A percentile compares a stretch with the other conserved stretches of the same genome.
phyloP scores from a whole-genome alignment of 2,888 invertebrate genomes.

The Troides oblongomaculatus region DNA sequence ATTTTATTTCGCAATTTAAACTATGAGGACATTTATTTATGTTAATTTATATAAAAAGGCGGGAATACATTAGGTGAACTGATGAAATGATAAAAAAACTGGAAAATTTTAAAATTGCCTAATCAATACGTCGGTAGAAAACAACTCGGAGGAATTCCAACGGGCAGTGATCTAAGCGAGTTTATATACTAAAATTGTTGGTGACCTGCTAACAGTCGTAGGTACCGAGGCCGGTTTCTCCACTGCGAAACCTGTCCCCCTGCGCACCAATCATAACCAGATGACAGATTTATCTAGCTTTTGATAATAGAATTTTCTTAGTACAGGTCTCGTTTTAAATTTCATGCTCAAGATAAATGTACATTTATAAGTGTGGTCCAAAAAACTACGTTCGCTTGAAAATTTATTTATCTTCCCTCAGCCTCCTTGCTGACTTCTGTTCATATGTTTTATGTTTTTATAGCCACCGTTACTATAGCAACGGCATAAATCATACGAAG shows the following conservation, averaged over 20 bases:
- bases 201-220: slow-evolving; percentile 13
- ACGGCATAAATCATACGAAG: too few species aligned
- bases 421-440: too few species aligned
- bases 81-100: not conserved
- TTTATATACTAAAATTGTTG: slow-evolving; percentile 17
- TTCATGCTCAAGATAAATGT: too few species aligned
- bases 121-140: slow-evolving; percentile 3
- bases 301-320: not conserved
- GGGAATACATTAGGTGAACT: not conserved
- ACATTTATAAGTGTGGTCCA: too few species aligned
- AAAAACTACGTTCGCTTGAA: too few species aligned
- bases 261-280: slow-evolving; percentile 8
- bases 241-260: slow-evolving; percentile 7
- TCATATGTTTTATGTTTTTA: too few species aligned
- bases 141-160: slow-evolving; percentile 11
- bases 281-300: slow-evolving; percentile 10
- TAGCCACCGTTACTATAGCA: too few species aligned
- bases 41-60: too few species aligned
- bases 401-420: too few species aligned
- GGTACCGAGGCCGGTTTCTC: slow-evolving; percentile 7
- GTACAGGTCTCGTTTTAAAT: not conserved
- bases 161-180: slow-evolving; percentile 11
- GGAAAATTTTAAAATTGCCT: not conserved
- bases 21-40: too few species aligned
- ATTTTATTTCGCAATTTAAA: too few species aligned